Percentiles rank a stretch among this genome's conserved stretches.
These are phyloP conservation scores for Zoanthus solanderi DNA, from an alignment of 92 coral and sea anemone species.

Conservation along the genomic window DNA sequence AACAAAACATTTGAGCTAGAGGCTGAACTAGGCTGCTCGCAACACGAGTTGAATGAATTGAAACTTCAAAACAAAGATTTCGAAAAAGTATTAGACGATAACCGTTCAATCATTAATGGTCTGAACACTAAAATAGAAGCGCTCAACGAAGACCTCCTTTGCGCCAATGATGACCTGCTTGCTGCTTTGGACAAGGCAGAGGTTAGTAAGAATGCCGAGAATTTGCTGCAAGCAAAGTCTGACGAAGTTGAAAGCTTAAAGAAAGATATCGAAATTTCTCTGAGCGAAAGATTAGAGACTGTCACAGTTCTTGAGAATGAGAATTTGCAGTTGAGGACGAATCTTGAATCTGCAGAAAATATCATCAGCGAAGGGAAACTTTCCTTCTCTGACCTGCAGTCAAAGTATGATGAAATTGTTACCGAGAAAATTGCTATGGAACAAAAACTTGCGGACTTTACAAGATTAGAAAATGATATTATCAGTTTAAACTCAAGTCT, in stretches of 20 bases:
- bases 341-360: slow-evolving; percentile 17
- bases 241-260: slow-evolving; percentile 19
- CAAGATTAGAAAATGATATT: not conserved
- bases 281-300: not conserved
- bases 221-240: slow-evolving; percentile 19
- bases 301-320: not conserved
- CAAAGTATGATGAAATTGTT: not conserved
- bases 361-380: not conserved
- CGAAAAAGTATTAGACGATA: not conserved
- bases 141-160: slow-evolving; percentile 20
- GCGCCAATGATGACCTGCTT: slow-evolving; percentile 37
- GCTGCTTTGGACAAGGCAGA: slow-evolving; percentile 27
- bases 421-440: not conserved
- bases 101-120: not conserved
- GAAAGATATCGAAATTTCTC: slow-evolving; percentile 12
- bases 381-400: not conserved
- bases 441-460: not conserved
- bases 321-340: not conserved
- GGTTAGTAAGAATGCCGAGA: slow-evolving; percentile 15
- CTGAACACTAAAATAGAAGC: slow-evolving; percentile 19
- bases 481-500: not conserved
- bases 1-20: slow-evolving; percentile 13
- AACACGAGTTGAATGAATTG: slow-evolving; percentile 22
- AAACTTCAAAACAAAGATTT: slow-evolving; percentile 9
- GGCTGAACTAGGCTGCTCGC: slow-evolving; percentile 28